Percentiles rank a stretch among this genome's conserved stretches.
Evolutionary conservation across 92 coral and sea anemone genomes (phyloP).

Genomic region (Umimayanthus chanpuru): DNA sequence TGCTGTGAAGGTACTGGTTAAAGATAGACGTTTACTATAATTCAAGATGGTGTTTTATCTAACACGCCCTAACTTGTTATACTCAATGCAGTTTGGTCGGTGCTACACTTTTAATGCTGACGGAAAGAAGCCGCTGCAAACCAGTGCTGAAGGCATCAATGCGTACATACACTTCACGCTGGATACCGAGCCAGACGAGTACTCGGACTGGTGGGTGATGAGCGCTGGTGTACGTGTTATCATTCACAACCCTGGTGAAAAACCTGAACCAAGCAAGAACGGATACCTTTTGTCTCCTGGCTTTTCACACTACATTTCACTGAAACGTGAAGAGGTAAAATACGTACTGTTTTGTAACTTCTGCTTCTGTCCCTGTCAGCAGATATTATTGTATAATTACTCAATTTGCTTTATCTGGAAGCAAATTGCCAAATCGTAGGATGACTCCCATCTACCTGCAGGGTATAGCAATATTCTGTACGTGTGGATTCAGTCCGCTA

Average conservation of each 20-base stretch:
- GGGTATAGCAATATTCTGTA: too few relatives aligned
- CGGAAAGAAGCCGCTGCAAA: background rate
- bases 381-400: background rate
- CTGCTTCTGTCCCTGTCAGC: background rate
- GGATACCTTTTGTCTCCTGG: slow-evolving; percentile 6
- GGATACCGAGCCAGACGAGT: slow-evolving; percentile 3
- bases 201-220: background rate
- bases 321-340: background rate
- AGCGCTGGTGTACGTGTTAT: background rate
- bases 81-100: slow-evolving; percentile 13
- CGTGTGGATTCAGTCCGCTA: too few relatives aligned
- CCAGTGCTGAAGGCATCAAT: background rate
- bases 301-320: background rate
- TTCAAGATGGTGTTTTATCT: background rate
- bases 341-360: background rate
- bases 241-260: slow-evolving; percentile 8
- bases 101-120: slow-evolving; percentile 18
- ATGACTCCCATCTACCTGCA: too few relatives aligned
- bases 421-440: too few relatives aligned
- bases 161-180: background rate
- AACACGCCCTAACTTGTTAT: background rate
- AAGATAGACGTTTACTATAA: background rate
- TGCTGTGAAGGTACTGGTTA: background rate
- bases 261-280: background rate
- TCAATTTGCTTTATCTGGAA: too few relatives aligned